These are phyloP conservation scores for Tangara arthus DNA, from an alignment of 2,797 vertebrate genomes.

Conservation along the genomic window DNA sequence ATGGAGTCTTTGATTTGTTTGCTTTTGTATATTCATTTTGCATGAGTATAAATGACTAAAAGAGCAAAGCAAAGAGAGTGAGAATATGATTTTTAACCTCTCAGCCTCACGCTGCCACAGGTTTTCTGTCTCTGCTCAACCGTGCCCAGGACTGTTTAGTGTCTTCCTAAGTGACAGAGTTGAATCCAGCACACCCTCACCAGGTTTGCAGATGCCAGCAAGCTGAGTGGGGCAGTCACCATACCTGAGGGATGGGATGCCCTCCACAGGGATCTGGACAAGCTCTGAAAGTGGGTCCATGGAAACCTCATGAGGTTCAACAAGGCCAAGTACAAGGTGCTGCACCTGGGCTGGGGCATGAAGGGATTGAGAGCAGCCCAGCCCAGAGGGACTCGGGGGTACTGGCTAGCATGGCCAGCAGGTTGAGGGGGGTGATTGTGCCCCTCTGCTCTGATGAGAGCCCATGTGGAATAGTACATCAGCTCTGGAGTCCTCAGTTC, in stretches of 20 bases:
- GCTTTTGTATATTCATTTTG: not conserved
- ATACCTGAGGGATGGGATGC: not conserved
- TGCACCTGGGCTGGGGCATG: not conserved
- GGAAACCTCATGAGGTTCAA: not conserved
- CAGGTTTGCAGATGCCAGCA: not conserved
- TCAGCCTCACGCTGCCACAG: rapidly evolving
- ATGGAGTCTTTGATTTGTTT: conserved; percentile 3
- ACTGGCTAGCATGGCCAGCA: not conserved
- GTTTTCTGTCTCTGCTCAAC: not conserved
- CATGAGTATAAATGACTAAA: not conserved
- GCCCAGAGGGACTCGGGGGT: not conserved
- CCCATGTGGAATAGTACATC: not conserved
- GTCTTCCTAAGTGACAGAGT: not conserved
- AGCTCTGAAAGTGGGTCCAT: not conserved
- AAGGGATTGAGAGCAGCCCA: not conserved
- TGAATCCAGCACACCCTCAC: rapidly evolving
- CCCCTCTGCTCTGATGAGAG: not conserved
- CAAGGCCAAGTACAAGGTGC: not conserved
- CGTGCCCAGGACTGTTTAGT: not conserved
- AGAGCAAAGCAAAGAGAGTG: not conserved
- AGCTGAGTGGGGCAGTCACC: not conserved
- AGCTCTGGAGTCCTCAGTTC: not conserved
- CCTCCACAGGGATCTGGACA: not conserved
- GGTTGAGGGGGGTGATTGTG: not conserved
- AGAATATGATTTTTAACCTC: not conserved